Evolutionary conservation across 2,888 invertebrate genomes (phyloP), one percentile per base, ranked within the genome.

Genomic region (Apeira syringaria): DNA sequence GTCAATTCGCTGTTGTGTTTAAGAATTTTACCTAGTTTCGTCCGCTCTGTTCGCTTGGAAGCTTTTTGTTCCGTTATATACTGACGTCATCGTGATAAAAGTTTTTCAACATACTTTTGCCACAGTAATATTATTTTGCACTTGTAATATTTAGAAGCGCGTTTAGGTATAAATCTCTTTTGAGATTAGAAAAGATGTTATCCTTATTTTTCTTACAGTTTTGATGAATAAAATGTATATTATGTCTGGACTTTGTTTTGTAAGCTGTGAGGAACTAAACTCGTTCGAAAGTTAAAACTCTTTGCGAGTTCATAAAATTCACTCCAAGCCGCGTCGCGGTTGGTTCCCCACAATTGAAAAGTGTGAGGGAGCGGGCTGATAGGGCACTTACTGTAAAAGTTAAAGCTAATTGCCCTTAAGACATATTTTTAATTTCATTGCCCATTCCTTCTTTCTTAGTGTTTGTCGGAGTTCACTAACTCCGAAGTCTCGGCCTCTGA

Each of bases 371-470:
- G 74, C 73, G 56, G 55, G 57, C 66, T 79, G 87, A 88, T 86
- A 90, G 86, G 87, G 86, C 85, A 87, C 84, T 87, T 87, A 80
- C 85, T 82, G 87, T 86, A 85, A 89, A 89, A 89, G 89, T 89
- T 89, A 81, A 85, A 83, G 87, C 90, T 90, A 90, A 90, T 90
- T 90, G 89, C 90, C 90, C 90, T 89, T 88, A 90, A 90, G 90
- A 90, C 90, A 90, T 90, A 90, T 90, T 90, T 90, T 90, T 90
- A 90, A 90, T 90, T 90, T 90, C 90, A 90, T 90, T 90, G 89
- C 84, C 78, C 82, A 79, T 81, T 85, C 78, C 76, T 87, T 76
- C 80, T 84, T 82, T 84, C 80, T 80, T 80, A 81, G 82, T 79
- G 73, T 82, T 84, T 78, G 78, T 65, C 64, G 74, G 82, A 85